Evolutionary conservation across 2,888 invertebrate genomes (phyloP), one percentile per base, ranked within the genome.

Genomic region (Netelia melanura): DNA sequence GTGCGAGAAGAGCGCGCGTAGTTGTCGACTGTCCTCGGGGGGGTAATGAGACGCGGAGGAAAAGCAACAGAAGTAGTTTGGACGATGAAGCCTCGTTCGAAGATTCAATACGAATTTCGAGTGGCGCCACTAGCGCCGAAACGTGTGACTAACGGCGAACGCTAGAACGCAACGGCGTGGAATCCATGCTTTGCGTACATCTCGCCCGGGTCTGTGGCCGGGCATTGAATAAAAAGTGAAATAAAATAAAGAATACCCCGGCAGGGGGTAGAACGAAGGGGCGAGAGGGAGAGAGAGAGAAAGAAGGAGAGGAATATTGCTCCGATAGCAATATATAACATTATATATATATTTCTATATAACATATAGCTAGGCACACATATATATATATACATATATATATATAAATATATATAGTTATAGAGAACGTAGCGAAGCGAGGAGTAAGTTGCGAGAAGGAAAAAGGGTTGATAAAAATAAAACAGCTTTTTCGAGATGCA

Each of bases 401-500:
- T 48, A 67, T 44, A 74, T 56, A 81, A 30, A 67, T 44, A 74
- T 10, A 23, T 62, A 62, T 38, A 79, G n/a, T 64, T 54, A 30
- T 58, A 65, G 5, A 23, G 17, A 71, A 64, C 8, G 11, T 6
- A 14, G 25, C 25, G 44, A 11, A 11, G 56, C 61, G 65, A 43
- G 17, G 44, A 23, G 62, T 38, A 67, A 25, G 48, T 38, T 10
- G 11, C 17, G 52, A 54, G 30, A 17, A 21, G 38, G 14, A 5
- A 3, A 23, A 43, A 43, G 56, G 38, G 25, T 48, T 11, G 48
- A 48, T 14, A 14, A 62, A 62, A 77, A 48, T 43, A n/a, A 58
- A 25, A 9, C 43, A 21, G 14, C 11, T 3, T 38, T 3, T 38
- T 21, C 56, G 68, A 58, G 65, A 91, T 92, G 92, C 92, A 92